Evolutionary conservation across 1,140 invertebrate genomes (phyloP).

Genomic region (Portunus trituberculatus): DNA sequence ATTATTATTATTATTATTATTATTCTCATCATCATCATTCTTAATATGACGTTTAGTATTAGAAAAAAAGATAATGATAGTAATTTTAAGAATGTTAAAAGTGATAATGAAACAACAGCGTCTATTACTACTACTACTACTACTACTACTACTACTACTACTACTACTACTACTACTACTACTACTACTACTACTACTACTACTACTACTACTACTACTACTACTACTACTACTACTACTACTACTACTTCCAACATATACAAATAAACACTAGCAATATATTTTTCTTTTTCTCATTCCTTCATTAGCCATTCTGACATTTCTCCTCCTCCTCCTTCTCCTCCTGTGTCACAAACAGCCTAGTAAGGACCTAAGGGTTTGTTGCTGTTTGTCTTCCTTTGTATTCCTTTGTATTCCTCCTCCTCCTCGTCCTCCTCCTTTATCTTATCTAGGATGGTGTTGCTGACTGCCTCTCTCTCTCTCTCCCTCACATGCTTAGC

Average conservation of each 20-base stretch:
- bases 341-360: too few species aligned
- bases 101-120: neutral
- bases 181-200: conserved; percentile 34
- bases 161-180: conserved; percentile 22
- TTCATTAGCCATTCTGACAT: neutral
- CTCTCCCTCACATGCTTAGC: too few species aligned
- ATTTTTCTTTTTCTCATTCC: neutral
- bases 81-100: neutral
- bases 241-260: neutral
- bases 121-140: neutral
- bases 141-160: conserved; percentile 23
- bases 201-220: conserved; percentile 33
- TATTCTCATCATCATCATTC: too few species aligned
- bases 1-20: too few species aligned
- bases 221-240: conserved; percentile 33
- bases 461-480: too few species aligned
- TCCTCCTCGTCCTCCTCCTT: too few species aligned
- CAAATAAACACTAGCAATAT: neutral
- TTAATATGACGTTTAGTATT: too few species aligned
- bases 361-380: too few species aligned
- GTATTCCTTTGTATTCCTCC: too few species aligned
- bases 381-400: too few species aligned
- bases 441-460: too few species aligned
- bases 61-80: neutral
- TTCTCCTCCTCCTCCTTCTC: too few species aligned